phyloP scores from a whole-genome alignment of 1,140 invertebrate species.

The Hirudo medicinalis region DNA sequence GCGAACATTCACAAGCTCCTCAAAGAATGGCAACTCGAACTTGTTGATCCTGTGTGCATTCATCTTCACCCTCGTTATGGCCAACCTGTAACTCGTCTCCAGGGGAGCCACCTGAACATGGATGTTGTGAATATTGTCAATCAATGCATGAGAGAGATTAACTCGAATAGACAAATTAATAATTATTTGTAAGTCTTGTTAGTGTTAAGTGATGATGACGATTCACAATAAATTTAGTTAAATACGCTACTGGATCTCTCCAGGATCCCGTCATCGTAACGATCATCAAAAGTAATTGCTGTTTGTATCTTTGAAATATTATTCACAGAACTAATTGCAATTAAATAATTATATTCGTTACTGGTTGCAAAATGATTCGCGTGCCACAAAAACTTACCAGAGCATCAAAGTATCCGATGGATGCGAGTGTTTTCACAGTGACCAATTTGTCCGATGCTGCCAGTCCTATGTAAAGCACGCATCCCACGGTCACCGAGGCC shows the following conservation, averaged over 20 bases:
- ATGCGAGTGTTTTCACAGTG: slow-evolving; percentile 21
- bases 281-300: not conserved
- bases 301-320: not conserved
- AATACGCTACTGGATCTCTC: not conserved
- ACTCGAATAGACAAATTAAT: too few relatives aligned
- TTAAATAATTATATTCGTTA: not conserved
- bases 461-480: slow-evolving; percentile 15
- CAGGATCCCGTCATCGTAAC: not conserved
- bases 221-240: not conserved
- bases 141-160: not conserved
- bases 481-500: slow-evolving; percentile 19
- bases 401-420: slow-evolving; percentile 23
- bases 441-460: slow-evolving; percentile 14
- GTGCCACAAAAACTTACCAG: slow-evolving; percentile 17
- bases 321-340: not conserved
- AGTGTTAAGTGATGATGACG: not conserved
- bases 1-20: slow-evolving; percentile 20
- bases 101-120: slow-evolving; percentile 21
- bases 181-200: slow-evolving; percentile 1
- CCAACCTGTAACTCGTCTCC: slow-evolving; percentile 22
- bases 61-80: slow-evolving; percentile 20
- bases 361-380: not conserved
- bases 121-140: not conserved
- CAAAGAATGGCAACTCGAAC: slow-evolving; percentile 24
- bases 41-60: slow-evolving; percentile 22